phyloP scores from a whole-genome alignment of 2,888 invertebrate genomes.

The Latheticus oryzae region DNA sequence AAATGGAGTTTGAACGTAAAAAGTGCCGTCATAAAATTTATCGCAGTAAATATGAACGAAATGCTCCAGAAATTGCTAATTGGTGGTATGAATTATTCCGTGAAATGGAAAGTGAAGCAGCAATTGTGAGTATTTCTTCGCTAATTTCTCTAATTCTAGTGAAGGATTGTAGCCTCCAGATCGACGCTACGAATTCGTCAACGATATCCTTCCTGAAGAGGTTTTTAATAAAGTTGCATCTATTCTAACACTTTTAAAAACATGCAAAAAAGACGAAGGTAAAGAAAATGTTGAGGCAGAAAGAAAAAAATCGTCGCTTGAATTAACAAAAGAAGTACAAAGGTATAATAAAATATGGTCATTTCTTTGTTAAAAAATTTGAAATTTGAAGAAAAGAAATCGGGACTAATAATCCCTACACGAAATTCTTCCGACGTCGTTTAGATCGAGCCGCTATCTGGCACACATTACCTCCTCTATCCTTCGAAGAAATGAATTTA shows the following conservation, averaged over 20 bases:
- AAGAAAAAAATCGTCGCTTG: background rate
- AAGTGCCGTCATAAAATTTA: constrained; percentile 46
- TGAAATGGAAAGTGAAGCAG: constrained; percentile 55
- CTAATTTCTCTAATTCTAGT: constrained; percentile 6
- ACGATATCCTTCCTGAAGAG: constrained; percentile 47
- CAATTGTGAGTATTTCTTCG: constrained; percentile 58
- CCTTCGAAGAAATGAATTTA: constrained; percentile 59
- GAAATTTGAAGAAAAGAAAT: constrained; percentile 37
- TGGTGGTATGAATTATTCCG: constrained; percentile 59
- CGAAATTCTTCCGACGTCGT: constrained; percentile 59
- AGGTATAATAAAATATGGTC: no score
- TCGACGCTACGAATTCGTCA: constrained; percentile 45
- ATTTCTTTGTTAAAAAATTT: background rate
- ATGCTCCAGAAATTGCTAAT: constrained; percentile 48
- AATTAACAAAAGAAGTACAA: no score
- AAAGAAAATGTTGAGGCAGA: constrained; percentile 3
- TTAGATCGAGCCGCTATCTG: constrained; percentile 61
- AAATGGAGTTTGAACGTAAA: background rate
- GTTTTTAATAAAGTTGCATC: constrained; percentile 44
- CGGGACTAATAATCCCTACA: constrained; percentile 56
- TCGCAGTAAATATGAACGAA: constrained; percentile 50
- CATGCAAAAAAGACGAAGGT: constrained; percentile 6
- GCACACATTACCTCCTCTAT: constrained; percentile 59
- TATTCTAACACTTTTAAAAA: constrained; percentile 36
- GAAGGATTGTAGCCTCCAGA: constrained; percentile 43